Evolutionary conservation across 2,113 vertebrate species (phyloP).

Genomic region (Dicrurus megarhynchus): DNA sequence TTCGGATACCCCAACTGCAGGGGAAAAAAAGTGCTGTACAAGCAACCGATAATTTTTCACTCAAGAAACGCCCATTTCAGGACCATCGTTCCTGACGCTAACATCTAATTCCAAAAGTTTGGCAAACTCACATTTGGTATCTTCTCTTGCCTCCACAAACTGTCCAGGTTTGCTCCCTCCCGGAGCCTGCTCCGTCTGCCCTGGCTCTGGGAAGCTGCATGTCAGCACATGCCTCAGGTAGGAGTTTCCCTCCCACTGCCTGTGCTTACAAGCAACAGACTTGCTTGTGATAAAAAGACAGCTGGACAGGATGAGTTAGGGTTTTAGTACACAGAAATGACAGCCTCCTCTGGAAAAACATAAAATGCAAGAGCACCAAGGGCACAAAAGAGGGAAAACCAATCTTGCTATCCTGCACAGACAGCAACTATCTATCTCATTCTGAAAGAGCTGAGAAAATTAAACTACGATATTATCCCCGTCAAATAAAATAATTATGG

Average conservation of each 20-base stretch:
- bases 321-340: not conserved
- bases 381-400: not conserved
- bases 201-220: not conserved
- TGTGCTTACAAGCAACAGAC: not conserved
- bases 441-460: not conserved
- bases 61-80: not conserved
- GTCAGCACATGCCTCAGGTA: conserved; percentile 33
- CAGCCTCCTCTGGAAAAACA: not conserved
- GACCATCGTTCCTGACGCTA: not conserved
- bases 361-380: not conserved
- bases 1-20: not conserved
- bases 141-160: not conserved
- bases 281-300: not conserved
- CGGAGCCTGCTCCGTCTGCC: not conserved
- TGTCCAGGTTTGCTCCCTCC: not conserved
- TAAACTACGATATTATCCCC: not conserved
- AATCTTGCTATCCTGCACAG: fast-evolving
- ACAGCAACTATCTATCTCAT: not conserved
- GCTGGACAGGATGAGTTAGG: not conserved
- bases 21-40: not conserved
- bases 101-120: not conserved
- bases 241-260: conserved; percentile 27
- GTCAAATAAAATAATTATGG: not conserved
- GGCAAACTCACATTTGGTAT: not conserved
- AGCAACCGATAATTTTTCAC: fast-evolving